These are phyloP conservation scores for Arbacia lixula DNA, from an alignment of 53 echinoderm and acorn worm species.

Conservation along the genomic window DNA sequence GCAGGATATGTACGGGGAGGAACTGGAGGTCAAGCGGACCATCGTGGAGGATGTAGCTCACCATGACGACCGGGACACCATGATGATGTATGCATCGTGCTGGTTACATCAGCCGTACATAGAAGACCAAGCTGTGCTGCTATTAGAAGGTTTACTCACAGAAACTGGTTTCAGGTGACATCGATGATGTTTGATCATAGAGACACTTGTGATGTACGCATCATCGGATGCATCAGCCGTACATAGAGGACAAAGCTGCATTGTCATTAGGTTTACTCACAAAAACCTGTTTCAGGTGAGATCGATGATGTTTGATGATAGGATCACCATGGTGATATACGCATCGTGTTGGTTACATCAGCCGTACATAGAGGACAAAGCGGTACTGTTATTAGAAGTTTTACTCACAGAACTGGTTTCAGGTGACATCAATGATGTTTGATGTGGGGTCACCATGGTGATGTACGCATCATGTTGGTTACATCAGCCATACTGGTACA, in stretches of 20 bases:
- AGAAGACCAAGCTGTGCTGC: slow-evolving; percentile 58
- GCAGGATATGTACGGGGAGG: slow-evolving; percentile 81
- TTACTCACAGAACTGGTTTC: slow-evolving; percentile 73
- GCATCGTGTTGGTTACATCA: slow-evolving; percentile 80
- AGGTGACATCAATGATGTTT: background rate
- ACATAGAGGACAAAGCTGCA: slow-evolving; percentile 66
- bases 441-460: slow-evolving; percentile 73
- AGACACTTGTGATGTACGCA: slow-evolving; percentile 83
- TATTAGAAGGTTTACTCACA: slow-evolving; percentile 80
- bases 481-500: slow-evolving; percentile 77
- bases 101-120: slow-evolving; percentile 94
- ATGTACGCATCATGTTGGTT: slow-evolving; percentile 80
- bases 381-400: slow-evolving; percentile 58
- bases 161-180: slow-evolving; percentile 91
- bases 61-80: slow-evolving; percentile 68
- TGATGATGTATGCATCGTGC: slow-evolving; percentile 85
- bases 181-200: slow-evolving; percentile 50
- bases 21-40: slow-evolving; percentile 73
- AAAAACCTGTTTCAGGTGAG: slow-evolving; percentile 81
- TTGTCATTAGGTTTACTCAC: slow-evolving; percentile 68
- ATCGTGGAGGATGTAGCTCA: slow-evolving; percentile 91
- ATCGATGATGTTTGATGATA: slow-evolving; percentile 46
- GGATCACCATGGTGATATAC: slow-evolving; percentile 80
- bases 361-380: slow-evolving; percentile 73
- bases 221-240: slow-evolving; percentile 83